Conservation (phyloP, 2,888 invertebrate genomes). For the Orthosia incerta region DNA sequence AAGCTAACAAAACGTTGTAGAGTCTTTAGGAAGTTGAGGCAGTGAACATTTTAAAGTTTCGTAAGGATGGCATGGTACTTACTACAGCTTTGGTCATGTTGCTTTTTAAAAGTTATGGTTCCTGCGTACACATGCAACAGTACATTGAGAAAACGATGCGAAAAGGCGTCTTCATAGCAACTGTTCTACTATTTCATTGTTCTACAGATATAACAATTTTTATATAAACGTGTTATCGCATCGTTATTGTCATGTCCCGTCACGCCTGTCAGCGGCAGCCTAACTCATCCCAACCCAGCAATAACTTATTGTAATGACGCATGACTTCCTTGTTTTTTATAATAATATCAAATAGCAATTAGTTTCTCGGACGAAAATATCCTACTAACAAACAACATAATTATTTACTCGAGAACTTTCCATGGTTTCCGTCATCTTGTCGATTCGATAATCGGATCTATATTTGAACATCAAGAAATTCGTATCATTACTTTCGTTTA, state of each 20-base stretch:
- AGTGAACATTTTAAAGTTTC: slow-evolving; percentile 2
- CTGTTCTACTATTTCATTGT: neutral
- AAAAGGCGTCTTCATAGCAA: neutral
- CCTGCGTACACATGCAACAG: neutral
- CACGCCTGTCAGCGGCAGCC: neutral
- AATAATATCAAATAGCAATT: neutral
- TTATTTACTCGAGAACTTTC: slow-evolving; percentile 5
- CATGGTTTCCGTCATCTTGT: slow-evolving; percentile 17
- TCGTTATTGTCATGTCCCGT: neutral
- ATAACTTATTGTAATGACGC: too few relatives aligned
- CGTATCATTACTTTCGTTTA: neutral
- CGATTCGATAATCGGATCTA: slow-evolving; percentile 26
- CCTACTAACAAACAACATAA: neutral
- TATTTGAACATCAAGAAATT: slow-evolving; percentile 9
- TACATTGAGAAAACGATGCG: neutral
- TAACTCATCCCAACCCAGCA: neutral
- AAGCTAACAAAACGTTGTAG: slow-evolving; percentile 16
- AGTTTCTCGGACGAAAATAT: slow-evolving; percentile 11
- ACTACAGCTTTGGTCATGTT: neutral
- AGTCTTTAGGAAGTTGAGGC: slow-evolving; percentile 16
- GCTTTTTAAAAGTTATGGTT: neutral
- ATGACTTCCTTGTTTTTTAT: neutral
- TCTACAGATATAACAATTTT: neutral
- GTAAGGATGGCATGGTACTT: neutral
- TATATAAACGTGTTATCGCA: neutral